These are phyloP conservation scores for Alethe castanea DNA, from an alignment of 2,113 vertebrate species.

Conservation along the genomic window DNA sequence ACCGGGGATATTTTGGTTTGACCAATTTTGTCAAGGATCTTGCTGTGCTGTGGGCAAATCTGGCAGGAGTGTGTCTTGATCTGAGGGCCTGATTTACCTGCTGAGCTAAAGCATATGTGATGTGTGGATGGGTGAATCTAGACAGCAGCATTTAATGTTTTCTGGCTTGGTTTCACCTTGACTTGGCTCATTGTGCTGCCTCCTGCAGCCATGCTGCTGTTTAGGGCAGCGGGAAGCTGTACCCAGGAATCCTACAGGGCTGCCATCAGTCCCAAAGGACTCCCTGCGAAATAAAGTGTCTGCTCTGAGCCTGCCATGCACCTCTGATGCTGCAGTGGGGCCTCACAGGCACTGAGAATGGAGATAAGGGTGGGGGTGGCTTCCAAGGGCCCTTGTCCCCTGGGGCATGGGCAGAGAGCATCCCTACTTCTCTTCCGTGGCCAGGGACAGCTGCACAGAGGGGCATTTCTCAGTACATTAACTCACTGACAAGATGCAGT, in stretches of 20 bases:
- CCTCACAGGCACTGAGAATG: background rate
- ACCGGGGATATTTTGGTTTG: background rate
- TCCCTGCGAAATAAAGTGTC: background rate
- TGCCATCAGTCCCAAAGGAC: background rate
- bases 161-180: background rate
- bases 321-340: fast-evolving
- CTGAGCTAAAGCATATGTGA: background rate
- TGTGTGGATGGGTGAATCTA: background rate
- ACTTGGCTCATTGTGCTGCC: background rate
- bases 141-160: background rate
- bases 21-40: background rate
- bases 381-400: background rate
- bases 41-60: background rate
- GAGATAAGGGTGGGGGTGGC: fast-evolving
- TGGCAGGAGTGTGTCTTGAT: background rate
- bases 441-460: background rate
- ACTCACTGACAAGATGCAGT: background rate
- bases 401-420: fast-evolving
- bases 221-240: background rate
- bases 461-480: background rate
- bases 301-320: background rate
- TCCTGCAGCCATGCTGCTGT: background rate
- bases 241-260: background rate
- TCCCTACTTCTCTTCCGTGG: background rate
- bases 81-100: background rate